Conservation (phyloP, 2,113 vertebrate genomes). For the Oreotrochilus melanogaster region DNA sequence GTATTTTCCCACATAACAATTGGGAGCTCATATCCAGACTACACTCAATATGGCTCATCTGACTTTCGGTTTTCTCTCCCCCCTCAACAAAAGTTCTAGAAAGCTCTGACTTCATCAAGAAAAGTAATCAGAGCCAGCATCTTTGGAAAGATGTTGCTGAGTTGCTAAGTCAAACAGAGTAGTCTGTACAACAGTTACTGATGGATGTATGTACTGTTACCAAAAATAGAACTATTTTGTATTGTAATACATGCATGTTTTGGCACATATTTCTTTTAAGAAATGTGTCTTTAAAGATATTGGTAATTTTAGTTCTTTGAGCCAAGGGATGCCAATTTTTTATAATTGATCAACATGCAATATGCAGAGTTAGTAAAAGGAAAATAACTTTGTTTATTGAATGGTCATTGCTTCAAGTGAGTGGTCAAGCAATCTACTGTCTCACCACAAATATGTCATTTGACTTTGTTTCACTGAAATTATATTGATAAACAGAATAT, state of each 20-base stretch:
- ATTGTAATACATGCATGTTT: fast-evolving
- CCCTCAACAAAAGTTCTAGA: neutral
- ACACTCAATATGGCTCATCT: neutral
- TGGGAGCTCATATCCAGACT: neutral
- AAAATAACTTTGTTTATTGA: neutral
- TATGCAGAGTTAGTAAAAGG: neutral
- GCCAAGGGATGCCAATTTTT: neutral
- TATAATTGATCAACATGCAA: neutral
- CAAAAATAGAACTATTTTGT: neutral
- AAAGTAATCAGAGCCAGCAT: neutral
- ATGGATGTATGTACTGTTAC: neutral
- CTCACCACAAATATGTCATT: neutral
- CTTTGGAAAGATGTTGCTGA: neutral
- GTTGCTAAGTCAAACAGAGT: neutral
- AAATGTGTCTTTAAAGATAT: neutral
- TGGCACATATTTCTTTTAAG: neutral
- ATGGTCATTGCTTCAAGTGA: neutral
- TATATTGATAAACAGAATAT: neutral
- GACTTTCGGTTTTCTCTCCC: neutral
- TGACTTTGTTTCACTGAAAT: neutral
- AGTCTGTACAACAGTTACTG: neutral
- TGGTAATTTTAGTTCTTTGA: neutral
- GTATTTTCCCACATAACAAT: neutral
- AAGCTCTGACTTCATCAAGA: neutral
- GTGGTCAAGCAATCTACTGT: neutral